Base-by-base conservation (phyloP, 2,113 vertebrate species). In the Brienomyrus longianalis region DNA sequence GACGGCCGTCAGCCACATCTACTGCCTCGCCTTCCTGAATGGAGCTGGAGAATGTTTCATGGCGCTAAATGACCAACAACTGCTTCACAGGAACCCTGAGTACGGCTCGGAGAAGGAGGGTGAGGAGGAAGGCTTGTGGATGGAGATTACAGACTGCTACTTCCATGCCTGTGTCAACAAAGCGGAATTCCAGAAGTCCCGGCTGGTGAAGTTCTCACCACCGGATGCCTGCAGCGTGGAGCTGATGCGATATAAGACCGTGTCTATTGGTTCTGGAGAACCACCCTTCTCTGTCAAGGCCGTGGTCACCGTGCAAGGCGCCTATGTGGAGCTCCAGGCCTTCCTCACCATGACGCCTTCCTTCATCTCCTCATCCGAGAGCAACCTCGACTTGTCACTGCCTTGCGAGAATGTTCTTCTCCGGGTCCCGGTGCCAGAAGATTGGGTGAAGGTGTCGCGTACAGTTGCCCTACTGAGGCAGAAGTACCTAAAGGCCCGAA, bases 361-460 rank as follows among this genome's bases (percentile, higher is more conserved):
- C 87, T 95, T 95, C 89, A 92, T 91, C 0, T 90, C 91, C n/a
- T 88, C 59, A 3, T 50, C 92, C 1, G 51, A 91, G 3, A 45
- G 70, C 80, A 3, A 91, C 35, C 84, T 92, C n/a, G 92, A 95
- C 52, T 35, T 93, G 3, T 89, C 93, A 89, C 96, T 95, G 17
- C 91, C 94, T 90, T 99, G 98, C 92, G 98, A 99, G 90, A 98
- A 97, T 0, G 88, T 99, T 13, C 94, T 95, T 91, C 95, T 99
- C 88, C 96, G 94, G 21, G 97, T 99, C 90, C 98, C 98, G 0
- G 96, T 99, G 91, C 98, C 98, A 0, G 94, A 95, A 0, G 96
- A 97, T 90, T 99, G 98, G 98, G 94, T 98, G 90, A 98, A 97
- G 94, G 97, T 97, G 87, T 96, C 97, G 47, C 97, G 97, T 95